Conservation (phyloP, 2,797 vertebrate species). For the Pangasius macronema region DNA sequence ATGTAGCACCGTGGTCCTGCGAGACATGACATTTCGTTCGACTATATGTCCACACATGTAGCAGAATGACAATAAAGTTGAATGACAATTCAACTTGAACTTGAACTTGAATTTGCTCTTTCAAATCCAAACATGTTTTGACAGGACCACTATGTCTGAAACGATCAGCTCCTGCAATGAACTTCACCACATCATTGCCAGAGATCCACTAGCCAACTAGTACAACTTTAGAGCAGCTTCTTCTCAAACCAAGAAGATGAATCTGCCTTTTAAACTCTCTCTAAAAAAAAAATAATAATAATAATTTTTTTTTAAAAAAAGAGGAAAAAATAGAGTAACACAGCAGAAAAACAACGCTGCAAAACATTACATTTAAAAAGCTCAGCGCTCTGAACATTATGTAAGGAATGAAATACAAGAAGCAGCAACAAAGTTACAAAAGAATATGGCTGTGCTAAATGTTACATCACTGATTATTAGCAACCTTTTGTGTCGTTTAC, state of each 20-base stretch:
- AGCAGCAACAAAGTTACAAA: neutral
- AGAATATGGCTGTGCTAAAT: neutral
- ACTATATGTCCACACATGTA: no score
- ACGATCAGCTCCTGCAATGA: neutral
- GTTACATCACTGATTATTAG: neutral
- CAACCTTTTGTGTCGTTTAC: neutral
- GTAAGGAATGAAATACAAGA: neutral
- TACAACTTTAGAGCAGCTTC: neutral
- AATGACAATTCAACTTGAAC: no score
- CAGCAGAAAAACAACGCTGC: neutral
- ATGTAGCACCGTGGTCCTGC: no score
- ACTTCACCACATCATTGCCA: neutral
- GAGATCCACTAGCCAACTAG: neutral
- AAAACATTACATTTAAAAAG: neutral
- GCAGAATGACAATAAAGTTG: no score
- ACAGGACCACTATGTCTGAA: neutral
- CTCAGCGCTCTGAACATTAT: neutral
- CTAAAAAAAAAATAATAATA: no score
- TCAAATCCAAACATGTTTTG: neutral
- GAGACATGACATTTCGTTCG: no score
- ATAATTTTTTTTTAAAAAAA: neutral
- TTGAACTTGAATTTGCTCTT: no score
- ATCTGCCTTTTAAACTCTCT: neutral
- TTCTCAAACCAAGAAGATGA: neutral
- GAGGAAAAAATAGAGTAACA: neutral